Conservation (phyloP, 2,113 vertebrate species). For the Ciconia stormi region DNA sequence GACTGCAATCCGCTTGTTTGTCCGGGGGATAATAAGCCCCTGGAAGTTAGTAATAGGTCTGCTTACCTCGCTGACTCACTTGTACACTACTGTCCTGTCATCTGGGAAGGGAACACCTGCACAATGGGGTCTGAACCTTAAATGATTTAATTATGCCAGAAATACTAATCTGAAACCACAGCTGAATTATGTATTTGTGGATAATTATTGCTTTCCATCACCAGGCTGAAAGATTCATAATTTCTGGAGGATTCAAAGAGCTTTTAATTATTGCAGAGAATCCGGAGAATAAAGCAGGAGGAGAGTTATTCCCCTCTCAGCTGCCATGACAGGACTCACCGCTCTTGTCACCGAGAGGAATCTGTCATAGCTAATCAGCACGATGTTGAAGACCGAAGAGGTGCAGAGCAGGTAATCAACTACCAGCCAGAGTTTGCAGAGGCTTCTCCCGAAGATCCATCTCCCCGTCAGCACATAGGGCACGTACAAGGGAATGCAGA, state of each 20-base stretch:
- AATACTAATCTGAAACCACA: neutral
- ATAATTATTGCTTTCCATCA: neutral
- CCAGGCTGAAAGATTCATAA: neutral
- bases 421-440: slow-evolving; percentile 85
- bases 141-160: neutral
- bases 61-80: neutral
- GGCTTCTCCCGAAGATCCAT: slow-evolving; percentile 79
- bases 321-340: slow-evolving; percentile 70
- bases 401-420: slow-evolving; percentile 82
- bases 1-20: neutral
- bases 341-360: slow-evolving; percentile 81
- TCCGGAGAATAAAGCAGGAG: neutral
- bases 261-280: neutral
- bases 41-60: neutral
- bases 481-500: slow-evolving; percentile 81
- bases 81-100: neutral
- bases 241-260: neutral
- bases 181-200: neutral
- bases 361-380: slow-evolving; percentile 83
- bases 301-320: neutral
- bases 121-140: neutral
- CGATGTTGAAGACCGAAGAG: slow-evolving; percentile 82
- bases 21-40: neutral
- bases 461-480: slow-evolving; percentile 80
- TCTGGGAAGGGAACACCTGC: neutral